These are phyloP conservation scores for Holocentrus rufus DNA, from an alignment of 2,797 vertebrate species.

Conservation along the genomic window DNA sequence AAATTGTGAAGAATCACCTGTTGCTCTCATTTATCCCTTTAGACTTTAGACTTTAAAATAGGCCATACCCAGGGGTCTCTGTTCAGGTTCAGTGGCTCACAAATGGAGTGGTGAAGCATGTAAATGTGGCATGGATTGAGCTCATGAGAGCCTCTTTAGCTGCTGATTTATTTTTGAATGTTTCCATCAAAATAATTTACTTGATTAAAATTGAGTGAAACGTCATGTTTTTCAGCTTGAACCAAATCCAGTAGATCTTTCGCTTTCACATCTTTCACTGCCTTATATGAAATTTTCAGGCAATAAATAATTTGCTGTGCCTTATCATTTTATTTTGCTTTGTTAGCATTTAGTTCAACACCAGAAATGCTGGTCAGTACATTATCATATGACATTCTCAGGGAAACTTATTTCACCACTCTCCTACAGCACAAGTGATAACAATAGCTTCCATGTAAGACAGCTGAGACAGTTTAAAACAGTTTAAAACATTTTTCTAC, in stretches of 20 bases:
- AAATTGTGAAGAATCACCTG: too few species aligned
- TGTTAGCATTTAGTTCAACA: background rate
- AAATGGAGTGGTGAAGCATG: constrained; percentile 24
- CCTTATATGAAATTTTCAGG: background rate
- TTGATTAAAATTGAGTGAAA: background rate
- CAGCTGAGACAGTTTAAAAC: too few species aligned
- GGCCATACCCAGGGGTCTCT: constrained; percentile 13
- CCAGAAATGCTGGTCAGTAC: background rate
- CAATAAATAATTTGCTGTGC: background rate
- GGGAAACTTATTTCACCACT: background rate
- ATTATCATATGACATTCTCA: background rate
- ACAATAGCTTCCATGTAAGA: background rate
- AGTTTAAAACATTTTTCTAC: too few species aligned
- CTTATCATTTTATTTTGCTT: background rate
- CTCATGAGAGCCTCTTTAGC: background rate
- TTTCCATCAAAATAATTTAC: background rate
- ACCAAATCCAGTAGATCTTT: background rate
- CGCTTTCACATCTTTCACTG: background rate
- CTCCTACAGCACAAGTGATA: background rate
- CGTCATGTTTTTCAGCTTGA: too few species aligned
- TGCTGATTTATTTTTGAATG: constrained; percentile 18
- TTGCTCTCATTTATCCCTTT: too few species aligned
- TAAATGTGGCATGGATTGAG: constrained; percentile 1
- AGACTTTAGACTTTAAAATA: background rate
- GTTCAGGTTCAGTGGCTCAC: constrained; percentile 46